Evolutionary conservation across 1,140 invertebrate species (phyloP), one percentile per base, ranked within the genome.

Genomic region (Drosophila trapezifrons): DNA sequence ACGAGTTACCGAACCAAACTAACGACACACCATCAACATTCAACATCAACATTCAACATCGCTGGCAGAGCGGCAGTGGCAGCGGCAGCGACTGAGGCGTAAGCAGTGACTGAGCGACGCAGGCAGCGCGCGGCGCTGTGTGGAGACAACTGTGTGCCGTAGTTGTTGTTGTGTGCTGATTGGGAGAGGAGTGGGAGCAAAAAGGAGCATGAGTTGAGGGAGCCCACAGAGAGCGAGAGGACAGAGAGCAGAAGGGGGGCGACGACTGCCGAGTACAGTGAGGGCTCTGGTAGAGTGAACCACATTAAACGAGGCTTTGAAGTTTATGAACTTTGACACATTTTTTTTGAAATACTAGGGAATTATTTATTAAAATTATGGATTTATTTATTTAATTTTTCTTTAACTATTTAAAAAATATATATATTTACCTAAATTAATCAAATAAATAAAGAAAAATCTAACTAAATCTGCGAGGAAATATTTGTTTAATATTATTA

Each of bases 1-100:
- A 91, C 89, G 89, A 91, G 90, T 91, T 90, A 81, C 90, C 90
- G 90, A 91, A 90, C 89, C 78, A 90, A 91, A 90, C 90, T 91
- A 91, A 86, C 83, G 82, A 74, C 79, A 82, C 80, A 83, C 80
- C 72, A 83, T 65, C 80, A 70, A 63, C 75, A 76, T 73, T 67
- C 70, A 75, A 79, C 65, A 69, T 69, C 62, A 76, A 71, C 81
- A 57, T 72, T 70, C 76, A 80, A 80, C 65, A 38, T 22, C 43
- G 32, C 60, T 35, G 87, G 80, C 87, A 72, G 83, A 78, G 79
- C 73, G 32, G 43, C 45, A 64, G 46, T 42, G 59, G 74, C 73
- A 59, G 38, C 15, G 54, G 40, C 67, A 43, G 55, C 43, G 63
- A 43, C 72, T 69, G 70, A 32, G 72, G 29, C 45, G 62, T 29